A percentile compares a stretch with the other conserved stretches of the same genome.
Conservation (phyloP, 2,797 vertebrate genomes). For the Aplochiton taeniatus region DNA sequence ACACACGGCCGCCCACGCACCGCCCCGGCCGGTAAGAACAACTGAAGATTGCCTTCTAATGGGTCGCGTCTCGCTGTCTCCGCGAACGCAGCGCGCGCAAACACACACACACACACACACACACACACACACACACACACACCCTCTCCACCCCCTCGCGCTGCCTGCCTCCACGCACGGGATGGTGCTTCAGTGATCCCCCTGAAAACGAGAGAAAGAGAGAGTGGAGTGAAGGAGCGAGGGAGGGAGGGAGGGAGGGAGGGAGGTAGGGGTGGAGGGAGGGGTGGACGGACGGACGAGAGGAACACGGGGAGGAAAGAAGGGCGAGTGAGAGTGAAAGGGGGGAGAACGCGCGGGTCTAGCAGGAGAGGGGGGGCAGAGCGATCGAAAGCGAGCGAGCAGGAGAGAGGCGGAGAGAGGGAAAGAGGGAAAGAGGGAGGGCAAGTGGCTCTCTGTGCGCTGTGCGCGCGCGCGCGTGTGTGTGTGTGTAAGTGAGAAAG, state of each 20-base stretch:
- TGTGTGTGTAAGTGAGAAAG: conserved; percentile 20
- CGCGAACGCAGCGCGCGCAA: conserved; percentile 56
- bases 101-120: conserved; percentile 64
- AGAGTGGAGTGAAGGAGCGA: conserved; percentile 8
- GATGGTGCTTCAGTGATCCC: conserved; percentile 56
- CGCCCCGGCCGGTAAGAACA: conserved; percentile 2
- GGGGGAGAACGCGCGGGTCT: conserved; percentile 2
- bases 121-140: conserved; percentile 48
- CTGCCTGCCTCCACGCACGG: conserved; percentile 67
- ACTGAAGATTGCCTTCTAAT: neutral
- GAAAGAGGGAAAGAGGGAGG: neutral
- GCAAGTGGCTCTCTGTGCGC: neutral
- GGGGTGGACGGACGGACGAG: neutral
- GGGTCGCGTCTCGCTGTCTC: conserved; percentile 28
- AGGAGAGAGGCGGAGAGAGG: conserved; percentile 13
- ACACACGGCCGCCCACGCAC: conserved; percentile 3
- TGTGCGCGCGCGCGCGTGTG: too few species aligned
- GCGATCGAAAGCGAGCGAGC: conserved; percentile 37
- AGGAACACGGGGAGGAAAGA: conserved; percentile 2
- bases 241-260: conserved; percentile 9
- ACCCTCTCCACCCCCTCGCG: conserved; percentile 58
- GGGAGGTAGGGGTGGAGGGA: neutral
- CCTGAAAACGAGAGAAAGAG: conserved; percentile 44
- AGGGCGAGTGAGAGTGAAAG: conserved; percentile 1
- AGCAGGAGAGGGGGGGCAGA: conserved; percentile 12